Evolutionary conservation across 2,888 invertebrate species (phyloP).

Genomic region (Hylaea fasciaria): DNA sequence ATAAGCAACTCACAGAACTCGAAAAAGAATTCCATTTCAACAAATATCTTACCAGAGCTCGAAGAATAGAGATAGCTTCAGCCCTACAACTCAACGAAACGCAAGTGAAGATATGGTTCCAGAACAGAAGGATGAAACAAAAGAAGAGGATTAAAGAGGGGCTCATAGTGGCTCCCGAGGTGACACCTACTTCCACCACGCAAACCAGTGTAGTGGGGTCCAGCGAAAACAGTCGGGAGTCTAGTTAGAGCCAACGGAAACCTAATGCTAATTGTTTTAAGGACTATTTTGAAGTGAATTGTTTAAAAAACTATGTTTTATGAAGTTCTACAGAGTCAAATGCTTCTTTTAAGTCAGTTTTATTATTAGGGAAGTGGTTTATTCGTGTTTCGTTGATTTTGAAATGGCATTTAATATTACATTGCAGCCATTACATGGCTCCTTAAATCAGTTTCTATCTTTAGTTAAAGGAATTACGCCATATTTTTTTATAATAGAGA

Average conservation of each 20-base stretch:
- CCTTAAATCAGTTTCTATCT: constrained; percentile 1
- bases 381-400: constrained; percentile 7
- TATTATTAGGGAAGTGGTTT: constrained; percentile 9
- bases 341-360: constrained; percentile 23
- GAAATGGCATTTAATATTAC: not conserved
- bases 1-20: constrained; percentile 99
- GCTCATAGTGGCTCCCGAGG: constrained; percentile 85
- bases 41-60: constrained; percentile 98
- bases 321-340: constrained; percentile 29
- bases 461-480: constrained; percentile 2
- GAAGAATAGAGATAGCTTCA: constrained; percentile 99
- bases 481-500: not conserved
- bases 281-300: constrained; percentile 46
- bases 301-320: constrained; percentile 25
- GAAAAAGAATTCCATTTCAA: constrained; percentile 99
- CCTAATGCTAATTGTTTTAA: constrained; percentile 32
- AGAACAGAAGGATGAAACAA: constrained; percentile 99
- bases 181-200: constrained; percentile 75
- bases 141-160: constrained; percentile 99
- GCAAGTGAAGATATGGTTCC: constrained; percentile 99
- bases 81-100: constrained; percentile 98
- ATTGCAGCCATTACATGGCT: not conserved
- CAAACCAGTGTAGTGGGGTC: constrained; percentile 79
- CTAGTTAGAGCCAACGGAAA: constrained; percentile 74
- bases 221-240: constrained; percentile 90